A percentile compares a stretch with the other conserved stretches of the same genome.
Conservation (phyloP, 2,113 vertebrate species). For the Paramormyrops kingsleyae region DNA sequence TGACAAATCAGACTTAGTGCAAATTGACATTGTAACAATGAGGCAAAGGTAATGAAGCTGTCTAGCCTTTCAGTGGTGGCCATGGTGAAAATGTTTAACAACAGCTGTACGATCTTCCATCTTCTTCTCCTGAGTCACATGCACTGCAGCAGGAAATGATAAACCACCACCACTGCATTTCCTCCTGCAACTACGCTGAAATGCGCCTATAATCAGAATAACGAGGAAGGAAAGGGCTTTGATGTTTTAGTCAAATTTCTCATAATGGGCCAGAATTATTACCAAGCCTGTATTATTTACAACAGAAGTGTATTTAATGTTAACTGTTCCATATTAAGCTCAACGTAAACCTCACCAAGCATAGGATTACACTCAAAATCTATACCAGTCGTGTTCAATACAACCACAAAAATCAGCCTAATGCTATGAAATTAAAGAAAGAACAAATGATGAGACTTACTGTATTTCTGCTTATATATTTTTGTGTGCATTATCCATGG, state of each 20-base stretch:
- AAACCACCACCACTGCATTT: not conserved
- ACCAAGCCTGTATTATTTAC: constrained; percentile 1
- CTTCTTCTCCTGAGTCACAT: not conserved
- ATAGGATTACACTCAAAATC: constrained; percentile 1
- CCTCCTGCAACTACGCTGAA: not conserved
- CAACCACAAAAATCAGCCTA: not conserved
- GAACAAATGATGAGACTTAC: constrained; percentile 7
- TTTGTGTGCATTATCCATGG: not conserved
- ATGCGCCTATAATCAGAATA: not conserved
- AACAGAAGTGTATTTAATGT: constrained; percentile 8
- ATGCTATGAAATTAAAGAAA: not conserved
- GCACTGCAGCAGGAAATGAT: not conserved
- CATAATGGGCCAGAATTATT: constrained; percentile 6
- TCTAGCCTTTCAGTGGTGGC: not conserved
- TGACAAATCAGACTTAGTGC: not conserved
- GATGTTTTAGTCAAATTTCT: constrained; percentile 4
- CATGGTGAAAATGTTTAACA: not conserved
- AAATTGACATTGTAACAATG: not conserved
- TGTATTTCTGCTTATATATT: not conserved
- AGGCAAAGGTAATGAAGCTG: not conserved
- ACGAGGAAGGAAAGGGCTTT: not conserved
- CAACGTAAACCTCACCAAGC: not conserved
- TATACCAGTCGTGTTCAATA: constrained; percentile 7
- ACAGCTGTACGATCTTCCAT: not conserved
- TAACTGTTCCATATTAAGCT: constrained; percentile 2